These are phyloP conservation scores for Whitmania pigra DNA, from an alignment of 1,140 invertebrate species.

Conservation along the genomic window DNA sequence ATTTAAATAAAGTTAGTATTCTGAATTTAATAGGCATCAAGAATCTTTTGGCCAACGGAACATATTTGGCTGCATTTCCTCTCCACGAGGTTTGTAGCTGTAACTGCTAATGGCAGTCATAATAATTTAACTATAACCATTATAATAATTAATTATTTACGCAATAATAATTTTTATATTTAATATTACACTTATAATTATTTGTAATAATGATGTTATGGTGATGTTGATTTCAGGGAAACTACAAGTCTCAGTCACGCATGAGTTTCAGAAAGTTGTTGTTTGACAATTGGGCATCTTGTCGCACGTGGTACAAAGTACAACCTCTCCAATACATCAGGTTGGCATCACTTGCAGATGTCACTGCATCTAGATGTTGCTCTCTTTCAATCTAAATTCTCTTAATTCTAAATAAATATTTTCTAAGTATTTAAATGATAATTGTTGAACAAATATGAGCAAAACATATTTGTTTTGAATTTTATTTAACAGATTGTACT, in stretches of 20 bases:
- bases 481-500: constrained; percentile 54
- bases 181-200: too few relatives aligned
- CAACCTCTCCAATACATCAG: constrained; percentile 74
- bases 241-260: constrained; percentile 26
- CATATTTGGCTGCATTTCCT: constrained; percentile 73
- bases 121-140: too few relatives aligned
- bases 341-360: constrained; percentile 34
- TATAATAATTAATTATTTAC: too few relatives aligned
- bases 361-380: background rate
- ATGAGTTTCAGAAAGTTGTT: constrained; percentile 48
- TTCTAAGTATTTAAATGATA: background rate
- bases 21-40: constrained; percentile 58
- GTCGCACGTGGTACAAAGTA: constrained; percentile 70
- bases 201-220: too few relatives aligned
- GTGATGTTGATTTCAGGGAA: constrained; percentile 31
- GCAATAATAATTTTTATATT: too few relatives aligned
- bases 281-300: constrained; percentile 79
- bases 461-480: background rate
- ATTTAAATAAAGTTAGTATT: too few relatives aligned
- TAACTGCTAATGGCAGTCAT: too few relatives aligned
- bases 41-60: constrained; percentile 68
- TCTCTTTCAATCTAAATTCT: background rate
- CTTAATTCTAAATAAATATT: background rate
- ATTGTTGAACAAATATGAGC: background rate
- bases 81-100: constrained; percentile 64